Percentiles rank a stretch among this genome's conserved stretches.
phyloP scores from a whole-genome alignment of 2,797 vertebrate species.

The Loriculus beryllinus region DNA sequence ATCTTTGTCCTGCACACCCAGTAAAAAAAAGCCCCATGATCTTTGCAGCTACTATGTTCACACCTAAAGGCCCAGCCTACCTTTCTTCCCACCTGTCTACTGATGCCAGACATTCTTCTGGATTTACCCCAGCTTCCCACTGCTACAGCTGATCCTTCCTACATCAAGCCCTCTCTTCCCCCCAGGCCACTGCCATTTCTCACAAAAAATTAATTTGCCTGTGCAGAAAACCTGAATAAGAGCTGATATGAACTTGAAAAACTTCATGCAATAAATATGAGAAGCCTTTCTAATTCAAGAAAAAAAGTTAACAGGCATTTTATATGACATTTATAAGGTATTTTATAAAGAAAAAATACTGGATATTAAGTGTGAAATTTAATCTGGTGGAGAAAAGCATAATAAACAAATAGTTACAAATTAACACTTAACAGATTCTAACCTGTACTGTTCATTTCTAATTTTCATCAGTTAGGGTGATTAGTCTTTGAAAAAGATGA shows the following conservation, averaged over 20 bases:
- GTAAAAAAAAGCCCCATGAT: not conserved
- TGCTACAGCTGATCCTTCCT: not conserved
- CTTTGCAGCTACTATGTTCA: not conserved
- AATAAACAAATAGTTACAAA: not conserved
- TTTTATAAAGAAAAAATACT: not conserved
- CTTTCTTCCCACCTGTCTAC: not conserved
- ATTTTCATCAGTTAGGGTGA: not conserved
- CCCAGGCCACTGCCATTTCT: not conserved
- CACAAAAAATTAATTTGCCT: not conserved
- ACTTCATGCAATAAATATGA: not conserved
- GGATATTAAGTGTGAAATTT: not conserved
- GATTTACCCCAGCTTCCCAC: rapidly evolving
- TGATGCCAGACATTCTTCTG: not conserved
- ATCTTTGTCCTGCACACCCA: not conserved
- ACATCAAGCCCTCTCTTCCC: not conserved
- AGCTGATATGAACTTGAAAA: not conserved
- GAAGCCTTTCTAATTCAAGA: not conserved
- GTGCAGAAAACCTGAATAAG: not conserved
- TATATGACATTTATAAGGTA: not conserved
- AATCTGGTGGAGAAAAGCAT: not conserved
- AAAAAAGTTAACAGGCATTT: not conserved
- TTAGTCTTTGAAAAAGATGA: not conserved
- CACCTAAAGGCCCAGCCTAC: not conserved
- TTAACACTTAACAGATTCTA: not conserved
- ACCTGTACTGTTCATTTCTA: not conserved